phyloP scores from a whole-genome alignment of 1,140 invertebrate genomes.

The Aethina tumida region DNA sequence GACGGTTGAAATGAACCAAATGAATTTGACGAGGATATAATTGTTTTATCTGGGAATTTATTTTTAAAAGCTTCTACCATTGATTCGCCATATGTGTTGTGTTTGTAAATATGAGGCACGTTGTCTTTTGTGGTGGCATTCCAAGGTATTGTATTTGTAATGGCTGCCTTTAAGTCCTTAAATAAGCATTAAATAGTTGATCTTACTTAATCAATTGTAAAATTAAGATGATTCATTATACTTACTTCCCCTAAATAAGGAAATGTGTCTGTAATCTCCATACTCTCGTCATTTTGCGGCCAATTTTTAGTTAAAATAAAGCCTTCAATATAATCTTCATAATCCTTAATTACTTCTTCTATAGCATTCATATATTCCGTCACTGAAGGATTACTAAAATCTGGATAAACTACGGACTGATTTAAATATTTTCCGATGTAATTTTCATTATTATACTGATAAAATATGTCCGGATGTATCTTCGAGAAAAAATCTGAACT shows the following conservation, averaged over 20 bases:
- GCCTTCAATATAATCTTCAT: constrained; percentile 16
- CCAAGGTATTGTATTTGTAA: constrained; percentile 27
- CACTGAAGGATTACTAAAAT: constrained; percentile 21
- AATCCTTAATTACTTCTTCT: constrained; percentile 14
- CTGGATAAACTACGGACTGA: constrained; percentile 26
- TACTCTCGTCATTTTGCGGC: constrained; percentile 26
- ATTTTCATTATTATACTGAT: constrained; percentile 9
- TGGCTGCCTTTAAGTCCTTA: constrained; percentile 16
- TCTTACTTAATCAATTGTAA: too few relatives aligned
- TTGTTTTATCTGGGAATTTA: constrained; percentile 1
- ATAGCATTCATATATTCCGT: constrained; percentile 16
- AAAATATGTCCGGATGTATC: constrained; percentile 9
- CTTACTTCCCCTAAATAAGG: constrained; percentile 27
- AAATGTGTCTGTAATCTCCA: constrained; percentile 19
- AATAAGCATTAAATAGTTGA: too few relatives aligned
- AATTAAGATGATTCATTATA: too few relatives aligned
- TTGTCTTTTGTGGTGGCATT: constrained; percentile 14
- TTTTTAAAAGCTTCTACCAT: constrained; percentile 11
- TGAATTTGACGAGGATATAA: constrained; percentile 20
- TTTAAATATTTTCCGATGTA: constrained; percentile 21
- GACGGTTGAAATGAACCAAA: constrained; percentile 12
- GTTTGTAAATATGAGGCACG: constrained; percentile 18
- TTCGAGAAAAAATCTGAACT: constrained; percentile 1
- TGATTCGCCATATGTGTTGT: constrained; percentile 23
- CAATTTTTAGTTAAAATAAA: constrained; percentile 32